Conservation (phyloP, 2,888 invertebrate species). For the Eurois occulta region DNA sequence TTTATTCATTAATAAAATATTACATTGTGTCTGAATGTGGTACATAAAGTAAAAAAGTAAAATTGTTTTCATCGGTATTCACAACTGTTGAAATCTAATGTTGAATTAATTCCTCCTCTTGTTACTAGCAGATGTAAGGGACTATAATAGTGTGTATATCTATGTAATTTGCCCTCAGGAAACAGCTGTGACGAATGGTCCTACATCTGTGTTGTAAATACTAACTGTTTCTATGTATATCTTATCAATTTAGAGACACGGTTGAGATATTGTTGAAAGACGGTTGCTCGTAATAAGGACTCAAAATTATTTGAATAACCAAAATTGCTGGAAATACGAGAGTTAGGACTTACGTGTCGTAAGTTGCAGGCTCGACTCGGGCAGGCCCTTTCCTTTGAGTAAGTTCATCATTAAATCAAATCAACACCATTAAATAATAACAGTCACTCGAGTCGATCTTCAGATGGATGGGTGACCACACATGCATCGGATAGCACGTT, state of each 20-base stretch:
- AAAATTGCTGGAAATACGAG: background rate
- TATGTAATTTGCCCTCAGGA: background rate
- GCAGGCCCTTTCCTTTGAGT: background rate
- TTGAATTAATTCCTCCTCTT: background rate
- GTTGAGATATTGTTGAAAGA: background rate
- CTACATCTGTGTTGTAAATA: background rate
- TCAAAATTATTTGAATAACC: background rate
- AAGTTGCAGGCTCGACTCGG: background rate
- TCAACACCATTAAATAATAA: background rate
- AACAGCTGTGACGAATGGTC: background rate
- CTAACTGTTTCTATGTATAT: background rate
- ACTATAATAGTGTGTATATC: background rate
- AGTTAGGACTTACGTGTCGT: background rate
- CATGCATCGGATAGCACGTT: background rate
- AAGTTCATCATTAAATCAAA: background rate
- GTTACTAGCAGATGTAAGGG: background rate
- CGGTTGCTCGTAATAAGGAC: background rate
- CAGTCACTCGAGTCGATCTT: background rate
- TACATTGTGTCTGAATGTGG: no score
- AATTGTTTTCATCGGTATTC: background rate
- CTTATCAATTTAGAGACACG: background rate
- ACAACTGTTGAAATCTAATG: background rate
- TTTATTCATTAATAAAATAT: no score
- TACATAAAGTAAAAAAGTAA: no score
- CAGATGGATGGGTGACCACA: background rate